Evolutionary conservation across 2,797 vertebrate species (phyloP).

Genomic region (Smutsia gigantea): DNA sequence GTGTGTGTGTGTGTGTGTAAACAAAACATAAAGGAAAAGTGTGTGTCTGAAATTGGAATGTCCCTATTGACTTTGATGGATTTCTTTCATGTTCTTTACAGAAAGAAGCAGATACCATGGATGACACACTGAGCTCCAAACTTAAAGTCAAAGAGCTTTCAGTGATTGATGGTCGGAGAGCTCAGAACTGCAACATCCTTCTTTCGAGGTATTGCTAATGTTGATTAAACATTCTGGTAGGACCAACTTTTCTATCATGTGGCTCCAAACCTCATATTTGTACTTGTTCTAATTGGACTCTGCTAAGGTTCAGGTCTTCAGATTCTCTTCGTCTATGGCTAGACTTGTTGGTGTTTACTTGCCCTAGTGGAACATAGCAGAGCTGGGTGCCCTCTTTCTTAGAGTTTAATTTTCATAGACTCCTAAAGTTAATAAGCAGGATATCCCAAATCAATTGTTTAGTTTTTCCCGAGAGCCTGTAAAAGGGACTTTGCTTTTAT

Average conservation of each 20-base stretch:
- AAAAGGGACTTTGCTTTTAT: not conserved
- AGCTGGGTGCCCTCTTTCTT: not conserved
- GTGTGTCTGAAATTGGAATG: conserved; percentile 67
- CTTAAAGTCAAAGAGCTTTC: conserved; percentile 98
- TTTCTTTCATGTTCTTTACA: conserved; percentile 80
- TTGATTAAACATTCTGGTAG: conserved; percentile 73
- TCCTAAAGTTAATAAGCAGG: conserved; percentile 5
- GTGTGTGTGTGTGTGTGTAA: not conserved
- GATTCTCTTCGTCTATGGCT: not conserved
- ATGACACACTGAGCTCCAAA: conserved; percentile 94
- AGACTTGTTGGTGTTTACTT: not conserved
- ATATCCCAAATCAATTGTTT: not conserved
- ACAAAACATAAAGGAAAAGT: not conserved
- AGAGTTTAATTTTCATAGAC: conserved; percentile 25
- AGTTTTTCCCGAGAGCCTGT: not conserved
- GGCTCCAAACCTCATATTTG: not conserved
- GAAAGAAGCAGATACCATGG: conserved; percentile 94
- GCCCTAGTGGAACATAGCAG: not conserved
- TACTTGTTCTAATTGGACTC: not conserved
- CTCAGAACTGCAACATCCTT: conserved; percentile 99
- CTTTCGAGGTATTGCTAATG: conserved; percentile 92
- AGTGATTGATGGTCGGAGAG: conserved; percentile 96
- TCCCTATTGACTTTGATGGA: conserved; percentile 72
- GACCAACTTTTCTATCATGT: conserved; percentile 67
- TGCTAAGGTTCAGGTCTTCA: not conserved